Percentiles rank a stretch among this genome's conserved stretches.
Conservation (phyloP, 2,113 vertebrate genomes). For the Melierax canorus region DNA sequence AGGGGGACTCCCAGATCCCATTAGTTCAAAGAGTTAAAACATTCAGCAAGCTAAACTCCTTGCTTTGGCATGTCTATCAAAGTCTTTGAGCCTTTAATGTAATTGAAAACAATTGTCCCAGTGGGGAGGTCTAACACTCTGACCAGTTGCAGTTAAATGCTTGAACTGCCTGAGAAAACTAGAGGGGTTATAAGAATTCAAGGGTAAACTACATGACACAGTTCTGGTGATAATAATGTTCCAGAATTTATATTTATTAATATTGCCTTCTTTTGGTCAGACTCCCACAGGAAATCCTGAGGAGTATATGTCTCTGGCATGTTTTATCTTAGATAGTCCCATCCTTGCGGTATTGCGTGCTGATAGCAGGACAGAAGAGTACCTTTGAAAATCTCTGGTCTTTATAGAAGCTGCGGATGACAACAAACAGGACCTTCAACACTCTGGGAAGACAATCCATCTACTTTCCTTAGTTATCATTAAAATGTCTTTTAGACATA, state of each 20-base stretch:
- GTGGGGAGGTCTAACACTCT: constrained; percentile 67
- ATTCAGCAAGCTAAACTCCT: constrained; percentile 66
- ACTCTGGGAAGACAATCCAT: constrained; percentile 82
- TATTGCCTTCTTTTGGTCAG: constrained; percentile 76
- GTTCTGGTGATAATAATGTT: constrained; percentile 73
- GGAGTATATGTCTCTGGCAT: constrained; percentile 75
- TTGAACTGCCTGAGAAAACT: constrained; percentile 71
- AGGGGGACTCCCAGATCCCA: constrained; percentile 33
- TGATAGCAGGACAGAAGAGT: constrained; percentile 72
- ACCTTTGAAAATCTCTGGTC: constrained; percentile 78
- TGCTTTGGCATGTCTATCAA: constrained; percentile 58
- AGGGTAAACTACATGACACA: constrained; percentile 61
- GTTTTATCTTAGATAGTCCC: constrained; percentile 77
- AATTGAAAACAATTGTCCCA: constrained; percentile 75
- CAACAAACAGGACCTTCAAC: constrained; percentile 86
- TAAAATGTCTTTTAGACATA: constrained; percentile 83
- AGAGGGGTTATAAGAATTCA: constrained; percentile 69
- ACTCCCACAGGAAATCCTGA: constrained; percentile 81
- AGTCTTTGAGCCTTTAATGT: constrained; percentile 71
- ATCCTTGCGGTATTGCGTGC: constrained; percentile 69
- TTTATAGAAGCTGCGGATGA: constrained; percentile 79
- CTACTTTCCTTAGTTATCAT: constrained; percentile 84
- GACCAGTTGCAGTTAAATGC: constrained; percentile 64
- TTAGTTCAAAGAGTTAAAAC: constrained; percentile 71
- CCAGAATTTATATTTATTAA: constrained; percentile 83